Base-by-base conservation (phyloP, 2,888 invertebrate genomes). In the Sclerodermus sp. region DNA sequence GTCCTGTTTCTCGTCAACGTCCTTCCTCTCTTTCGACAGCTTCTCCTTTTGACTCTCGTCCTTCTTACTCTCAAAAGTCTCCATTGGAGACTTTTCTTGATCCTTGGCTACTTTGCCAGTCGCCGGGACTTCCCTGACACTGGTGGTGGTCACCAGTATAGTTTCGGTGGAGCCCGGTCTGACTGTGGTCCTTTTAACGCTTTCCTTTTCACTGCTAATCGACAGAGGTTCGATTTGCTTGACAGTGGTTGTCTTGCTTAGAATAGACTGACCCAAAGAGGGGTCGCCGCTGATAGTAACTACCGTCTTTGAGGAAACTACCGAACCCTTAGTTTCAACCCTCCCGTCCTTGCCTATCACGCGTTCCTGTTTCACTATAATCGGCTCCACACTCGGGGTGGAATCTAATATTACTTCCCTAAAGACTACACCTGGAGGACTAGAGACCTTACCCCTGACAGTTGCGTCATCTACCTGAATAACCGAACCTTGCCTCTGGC, bases 21-120 rank as follows among this genome's bases (percentile, higher is more conserved):
- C 84, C 59, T 80, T 82, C 23, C 83, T 82, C 53, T 83, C 83
- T 45, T 77, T 82, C 1, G 82, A 83, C 30, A 81, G 75, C 17
- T 82, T 82, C 29, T 84, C 83, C 61, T 83, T 82, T 55, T 81
- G 81, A 18, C 68, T 71, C 4, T 60, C 53, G 23, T 34, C 34
- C 34, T 34, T 34, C 4, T 13, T 13, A 4, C 3, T 12, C 12
- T 13, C n/a, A 34, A 13, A 34, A 4, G 4, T 34, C n/a, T 34
- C 13, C n/a, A 8, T n/a, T 4, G 13, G 34, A 3, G 34, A 12
- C 4, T 12, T 13, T 8, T 8, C 4, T 4, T 12, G 6, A 12
- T n/a, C 12, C 3, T 37, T 31, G 18, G 10, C 16, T 9, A 12
- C 16, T 14, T 46, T 46, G 46, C 30, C 31, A 34, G 34, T 4